Conservation (phyloP, 2,797 vertebrate genomes). For the Lagocephalus sceleratus region DNA sequence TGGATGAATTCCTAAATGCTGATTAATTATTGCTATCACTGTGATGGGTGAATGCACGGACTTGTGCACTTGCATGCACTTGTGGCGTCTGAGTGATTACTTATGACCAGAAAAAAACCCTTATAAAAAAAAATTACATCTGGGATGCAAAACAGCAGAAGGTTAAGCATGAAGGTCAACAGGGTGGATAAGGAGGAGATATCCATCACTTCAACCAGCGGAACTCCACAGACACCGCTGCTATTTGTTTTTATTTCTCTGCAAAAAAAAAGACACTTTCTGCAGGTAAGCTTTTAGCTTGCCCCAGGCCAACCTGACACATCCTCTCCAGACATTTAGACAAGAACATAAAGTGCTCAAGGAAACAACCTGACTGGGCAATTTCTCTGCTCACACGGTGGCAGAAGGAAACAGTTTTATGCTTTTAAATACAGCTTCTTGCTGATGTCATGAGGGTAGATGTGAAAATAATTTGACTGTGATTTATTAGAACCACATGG, state of each 20-base stretch:
- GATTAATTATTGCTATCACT: too few relatives aligned
- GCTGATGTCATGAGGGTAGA: too few relatives aligned
- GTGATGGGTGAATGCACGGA: too few relatives aligned
- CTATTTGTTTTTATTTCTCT: constrained; percentile 72
- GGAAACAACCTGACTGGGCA: constrained; percentile 62
- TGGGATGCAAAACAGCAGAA: constrained; percentile 54
- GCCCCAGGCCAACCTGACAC: constrained; percentile 61
- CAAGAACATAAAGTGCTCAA: constrained; percentile 44
- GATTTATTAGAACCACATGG: background rate
- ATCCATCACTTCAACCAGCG: constrained; percentile 59
- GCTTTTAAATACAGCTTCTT: too few relatives aligned
- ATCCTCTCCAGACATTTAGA: constrained; percentile 65
- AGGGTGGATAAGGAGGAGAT: constrained; percentile 39
- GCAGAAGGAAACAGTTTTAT: background rate
- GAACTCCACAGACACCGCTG: constrained; percentile 41
- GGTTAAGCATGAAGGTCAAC: constrained; percentile 69
- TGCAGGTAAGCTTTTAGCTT: constrained; percentile 65
- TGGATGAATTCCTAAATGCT: too few relatives aligned
- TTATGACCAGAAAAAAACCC: too few relatives aligned
- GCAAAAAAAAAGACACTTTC: constrained; percentile 62
- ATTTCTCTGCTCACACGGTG: constrained; percentile 1
- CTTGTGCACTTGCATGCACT: constrained; percentile 13
- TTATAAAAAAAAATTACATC: constrained; percentile 8
- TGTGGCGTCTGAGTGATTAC: constrained; percentile 10
- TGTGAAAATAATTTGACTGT: constrained; percentile 41